A percentile compares a stretch with the other conserved stretches of the same genome.
These are phyloP conservation scores for Sorex fumeus DNA, from an alignment of 2,113 vertebrate genomes.

Conservation along the genomic window DNA sequence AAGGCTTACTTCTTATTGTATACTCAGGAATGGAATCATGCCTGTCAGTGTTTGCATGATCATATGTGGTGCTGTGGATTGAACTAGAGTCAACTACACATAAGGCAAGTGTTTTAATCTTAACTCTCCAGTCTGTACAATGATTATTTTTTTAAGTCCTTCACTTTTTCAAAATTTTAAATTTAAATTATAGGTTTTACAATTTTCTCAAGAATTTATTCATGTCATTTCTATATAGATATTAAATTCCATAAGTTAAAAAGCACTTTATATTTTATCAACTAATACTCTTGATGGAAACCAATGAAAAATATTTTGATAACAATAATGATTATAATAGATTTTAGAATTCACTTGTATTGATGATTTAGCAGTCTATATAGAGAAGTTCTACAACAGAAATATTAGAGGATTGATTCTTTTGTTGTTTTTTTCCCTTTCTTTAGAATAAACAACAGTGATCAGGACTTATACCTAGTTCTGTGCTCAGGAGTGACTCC, in stretches of 20 bases:
- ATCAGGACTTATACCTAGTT: too few relatives aligned
- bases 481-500: too few relatives aligned
- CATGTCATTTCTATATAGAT: conserved; percentile 15
- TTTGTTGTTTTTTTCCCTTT: too few relatives aligned
- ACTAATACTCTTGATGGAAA: conserved; percentile 23
- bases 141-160: background rate
- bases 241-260: background rate
- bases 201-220: background rate
- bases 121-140: too few relatives aligned
- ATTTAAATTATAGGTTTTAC: background rate
- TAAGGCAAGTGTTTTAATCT: too few relatives aligned
- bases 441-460: too few relatives aligned
- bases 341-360: conserved; percentile 36
- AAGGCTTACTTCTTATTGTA: too few relatives aligned
- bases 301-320: conserved; percentile 48
- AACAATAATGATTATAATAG: conserved; percentile 15
- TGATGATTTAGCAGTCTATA: background rate
- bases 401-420: too few relatives aligned
- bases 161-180: conserved; percentile 10
- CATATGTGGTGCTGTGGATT: too few relatives aligned
- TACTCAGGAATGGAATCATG: too few relatives aligned
- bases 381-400: background rate
- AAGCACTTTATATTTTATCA: background rate
- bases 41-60: too few relatives aligned
- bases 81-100: too few relatives aligned